A percentile compares a stretch with the other conserved stretches of the same genome.
These are phyloP conservation scores for Ctenicera cuprea DNA, from an alignment of 2,888 invertebrate genomes.

Conservation along the genomic window DNA sequence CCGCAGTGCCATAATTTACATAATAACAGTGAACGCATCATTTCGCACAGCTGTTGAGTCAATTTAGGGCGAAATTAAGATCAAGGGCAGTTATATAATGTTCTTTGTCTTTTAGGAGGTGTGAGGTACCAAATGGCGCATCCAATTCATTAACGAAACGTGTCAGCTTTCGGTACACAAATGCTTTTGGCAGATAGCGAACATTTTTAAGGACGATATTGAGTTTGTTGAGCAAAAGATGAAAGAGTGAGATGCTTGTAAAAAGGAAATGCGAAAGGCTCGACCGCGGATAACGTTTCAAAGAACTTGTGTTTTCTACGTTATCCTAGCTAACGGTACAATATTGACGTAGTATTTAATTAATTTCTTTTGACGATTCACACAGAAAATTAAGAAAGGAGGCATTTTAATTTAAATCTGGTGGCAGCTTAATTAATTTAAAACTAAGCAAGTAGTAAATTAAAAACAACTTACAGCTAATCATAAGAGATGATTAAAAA, in stretches of 20 bases:
- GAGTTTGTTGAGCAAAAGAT: conserved; percentile 10
- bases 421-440: too few species aligned
- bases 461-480: too few species aligned
- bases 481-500: too few species aligned
- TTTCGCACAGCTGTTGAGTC: conserved; percentile 41
- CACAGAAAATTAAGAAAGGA: too few species aligned
- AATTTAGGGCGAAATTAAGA: conserved; percentile 35
- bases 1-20: conserved; percentile 31
- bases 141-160: conserved; percentile 34
- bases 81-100: conserved; percentile 13
- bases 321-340: too few species aligned
- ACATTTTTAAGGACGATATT: conserved; percentile 28
- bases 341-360: too few species aligned
- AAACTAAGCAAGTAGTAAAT: too few species aligned
- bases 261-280: background rate
- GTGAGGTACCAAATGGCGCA: conserved; percentile 13
- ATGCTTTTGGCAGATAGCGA: conserved; percentile 19
- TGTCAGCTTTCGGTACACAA: conserved; percentile 33
- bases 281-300: conserved; percentile 5
- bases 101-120: conserved; percentile 36
- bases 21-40: conserved; percentile 38
- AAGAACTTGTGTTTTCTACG: background rate
- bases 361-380: too few species aligned
- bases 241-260: conserved; percentile 1
- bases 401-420: too few species aligned